Evolutionary conservation across 2,888 invertebrate species (phyloP), one percentile per base, ranked within the genome.

Genomic region (Mimachlamys varia): DNA sequence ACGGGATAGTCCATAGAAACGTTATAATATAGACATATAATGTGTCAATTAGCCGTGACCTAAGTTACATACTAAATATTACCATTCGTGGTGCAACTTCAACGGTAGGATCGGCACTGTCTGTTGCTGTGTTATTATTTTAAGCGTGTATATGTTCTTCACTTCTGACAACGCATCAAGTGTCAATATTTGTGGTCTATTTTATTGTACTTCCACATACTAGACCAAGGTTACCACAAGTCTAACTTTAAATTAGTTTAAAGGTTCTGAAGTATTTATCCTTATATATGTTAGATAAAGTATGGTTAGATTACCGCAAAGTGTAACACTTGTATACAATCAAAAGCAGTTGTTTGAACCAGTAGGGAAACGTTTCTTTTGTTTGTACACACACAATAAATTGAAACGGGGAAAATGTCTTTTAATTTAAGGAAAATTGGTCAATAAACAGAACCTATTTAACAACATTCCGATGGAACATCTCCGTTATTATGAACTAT

Each of bases 121-220:
- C 33, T 4, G 76, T 76, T 76, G 76, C 76, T 62, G 62, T 62
- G 62, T 22, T 76, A 33, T 33, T 76, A 76, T 76, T 76, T 76
- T 33, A 10, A 33, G 27, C 27, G 27, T 76, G 33, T 33, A 76
- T 76, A 33, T 33, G 33, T 27, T 7, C 76, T 76, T 27, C 33
- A 22, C 10, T 76, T 12, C 27, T 22, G 76, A 13, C 33, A 33
- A 27, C 7, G 76, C 76, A 76, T 33, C 33, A 1, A 10, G 13
- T 33, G 76, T 76, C 76, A 76, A 76, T 76, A 76, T 76, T 76
- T 76, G 76, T 76, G 33, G 5, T 12, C 27, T 33, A 33, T 76
- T 76, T 33, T 76, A 7, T 62, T n/a, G 5, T 62, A 33, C 27
- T 27, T 76, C 13, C 76, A 76, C 10, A 33, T 7, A 33, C 12